Percentiles rank a stretch among this genome's conserved stretches.
These are phyloP conservation scores for Trachurus trachurus DNA, from an alignment of 2,797 vertebrate genomes.

Conservation along the genomic window DNA sequence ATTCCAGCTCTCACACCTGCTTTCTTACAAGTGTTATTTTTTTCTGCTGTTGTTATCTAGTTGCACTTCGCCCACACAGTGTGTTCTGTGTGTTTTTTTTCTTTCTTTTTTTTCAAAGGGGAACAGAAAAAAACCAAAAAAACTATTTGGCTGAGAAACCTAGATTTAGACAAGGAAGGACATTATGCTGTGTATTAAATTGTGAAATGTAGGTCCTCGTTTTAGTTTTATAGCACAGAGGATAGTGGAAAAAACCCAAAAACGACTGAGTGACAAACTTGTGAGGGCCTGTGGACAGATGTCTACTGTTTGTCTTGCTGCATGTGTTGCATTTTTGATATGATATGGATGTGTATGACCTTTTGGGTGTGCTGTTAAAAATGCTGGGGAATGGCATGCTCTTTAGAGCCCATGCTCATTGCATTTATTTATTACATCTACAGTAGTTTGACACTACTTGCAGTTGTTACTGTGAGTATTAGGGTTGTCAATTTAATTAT, in stretches of 20 bases:
- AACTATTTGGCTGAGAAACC: not conserved
- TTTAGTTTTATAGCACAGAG: not conserved
- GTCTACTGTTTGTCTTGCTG: slow-evolving; percentile 1
- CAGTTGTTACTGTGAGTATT: not conserved
- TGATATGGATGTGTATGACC: not conserved
- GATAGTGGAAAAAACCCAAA: not conserved
- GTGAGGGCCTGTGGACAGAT: not conserved
- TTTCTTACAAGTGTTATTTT: not conserved
- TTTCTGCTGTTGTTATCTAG: not conserved
- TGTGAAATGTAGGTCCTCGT: not conserved
- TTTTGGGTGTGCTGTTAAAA: not conserved
- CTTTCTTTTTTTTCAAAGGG: not conserved
- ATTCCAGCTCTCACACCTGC: slow-evolving; percentile 19
- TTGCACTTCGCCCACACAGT: not conserved
- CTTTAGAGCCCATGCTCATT: not conserved
- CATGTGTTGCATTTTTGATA: slow-evolving; percentile 16
- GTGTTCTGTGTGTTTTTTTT: not conserved
- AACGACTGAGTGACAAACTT: too few species aligned
- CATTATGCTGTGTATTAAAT: not conserved
- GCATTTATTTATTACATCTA: not conserved
- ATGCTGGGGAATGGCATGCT: not conserved
- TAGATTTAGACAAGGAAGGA: not conserved
- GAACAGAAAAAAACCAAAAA: not conserved
- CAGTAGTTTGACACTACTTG: not conserved
- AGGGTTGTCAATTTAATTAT: not conserved